Conservation (phyloP, 1,140 invertebrate species). For the Epicauta chinensis region DNA sequence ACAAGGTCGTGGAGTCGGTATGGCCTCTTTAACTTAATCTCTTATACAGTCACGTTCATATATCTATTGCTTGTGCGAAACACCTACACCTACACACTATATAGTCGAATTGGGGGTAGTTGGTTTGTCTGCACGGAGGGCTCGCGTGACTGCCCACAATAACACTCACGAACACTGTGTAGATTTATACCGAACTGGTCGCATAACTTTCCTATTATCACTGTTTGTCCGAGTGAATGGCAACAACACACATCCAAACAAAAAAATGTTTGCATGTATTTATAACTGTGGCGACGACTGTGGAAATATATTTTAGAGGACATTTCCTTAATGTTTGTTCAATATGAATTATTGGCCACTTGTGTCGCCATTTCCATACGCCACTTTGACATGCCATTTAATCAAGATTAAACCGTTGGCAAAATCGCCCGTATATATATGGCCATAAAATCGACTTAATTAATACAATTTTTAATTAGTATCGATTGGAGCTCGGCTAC, state of each 20-base stretch:
- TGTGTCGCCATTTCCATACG: not conserved
- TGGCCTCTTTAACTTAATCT: not conserved
- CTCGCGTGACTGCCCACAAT: slow-evolving; percentile 24
- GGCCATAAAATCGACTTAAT: no score
- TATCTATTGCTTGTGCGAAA: not conserved
- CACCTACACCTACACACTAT: not conserved
- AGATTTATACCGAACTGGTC: slow-evolving; percentile 22
- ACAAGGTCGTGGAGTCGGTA: no score
- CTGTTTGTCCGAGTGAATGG: slow-evolving; percentile 21
- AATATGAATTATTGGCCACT: slow-evolving; percentile 5
- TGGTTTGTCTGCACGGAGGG: slow-evolving; percentile 1
- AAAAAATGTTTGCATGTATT: slow-evolving; percentile 16
- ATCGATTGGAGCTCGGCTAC: no score
- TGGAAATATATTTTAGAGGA: slow-evolving; percentile 14
- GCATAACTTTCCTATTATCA: slow-evolving; percentile 31
- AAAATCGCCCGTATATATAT: no score
- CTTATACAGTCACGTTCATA: slow-evolving; percentile 8
- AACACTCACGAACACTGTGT: slow-evolving; percentile 25
- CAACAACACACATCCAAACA: slow-evolving; percentile 1
- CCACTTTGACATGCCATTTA: no score
- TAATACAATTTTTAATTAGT: no score
- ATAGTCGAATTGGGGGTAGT: not conserved
- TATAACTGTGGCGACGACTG: slow-evolving; percentile 11
- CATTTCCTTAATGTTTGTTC: slow-evolving; percentile 5
- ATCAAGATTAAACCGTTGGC: no score